Base-by-base conservation (phyloP, 2,888 invertebrate species). In the Allygus modestus region DNA sequence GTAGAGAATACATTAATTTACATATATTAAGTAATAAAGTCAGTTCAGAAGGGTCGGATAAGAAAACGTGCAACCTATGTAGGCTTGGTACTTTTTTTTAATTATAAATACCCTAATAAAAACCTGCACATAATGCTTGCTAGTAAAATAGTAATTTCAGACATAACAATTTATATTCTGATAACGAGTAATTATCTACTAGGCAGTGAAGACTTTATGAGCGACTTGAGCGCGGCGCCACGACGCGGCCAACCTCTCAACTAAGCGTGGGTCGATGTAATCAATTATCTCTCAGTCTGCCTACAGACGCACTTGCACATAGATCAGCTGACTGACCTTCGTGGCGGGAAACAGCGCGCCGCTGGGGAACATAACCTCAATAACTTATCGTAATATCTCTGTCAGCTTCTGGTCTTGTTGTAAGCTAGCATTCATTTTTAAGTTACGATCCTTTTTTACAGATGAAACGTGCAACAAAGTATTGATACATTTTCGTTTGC, bases 291-390 rank as follows among this genome's bases (percentile, higher is more conserved):
- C 20, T 0, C 1, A 58, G 58, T 58, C 65, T 65, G 65, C 65
- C 65, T 65, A 65, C 65, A 65, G 65, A 31, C 65, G 31, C 26
- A 58, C 26, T 28, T 17, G 31, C 9, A 11, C 65, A 65, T 65
- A 65, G 65, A 65, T 65, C 65, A 65, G 65, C 65, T 65, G 65
- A 28, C 65, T 28, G 15, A 31, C 65, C 28, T 31, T 31, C 65
- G 12, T 65, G 65, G 65, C 65, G 65, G 58, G 28, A 65, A 65
- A 65, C 65, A 28, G 26, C 65, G 51, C 58, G 58, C 58, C 65
- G 65, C 65, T 0, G 65, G 28, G 20, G 65, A 65, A 65, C 65
- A 65, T 65, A 65, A 65, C 65, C 65, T 65, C 65, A 65, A 65
- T 65, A 65, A 65, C 65, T 65, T 31, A 12, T 31, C 28, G 20